Conservation (phyloP, 2,113 vertebrate genomes). For the Morone chrysops region DNA sequence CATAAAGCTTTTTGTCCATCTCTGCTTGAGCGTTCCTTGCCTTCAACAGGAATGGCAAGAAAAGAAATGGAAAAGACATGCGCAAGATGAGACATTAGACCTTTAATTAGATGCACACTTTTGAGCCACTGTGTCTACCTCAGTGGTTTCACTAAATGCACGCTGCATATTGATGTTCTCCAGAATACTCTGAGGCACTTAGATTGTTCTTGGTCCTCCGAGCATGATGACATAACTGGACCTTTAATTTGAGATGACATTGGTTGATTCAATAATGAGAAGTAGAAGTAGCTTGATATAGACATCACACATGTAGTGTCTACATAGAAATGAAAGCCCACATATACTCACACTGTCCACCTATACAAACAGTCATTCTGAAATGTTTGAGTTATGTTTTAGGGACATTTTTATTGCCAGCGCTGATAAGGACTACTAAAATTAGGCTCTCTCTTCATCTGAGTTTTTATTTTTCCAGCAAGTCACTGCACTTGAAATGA, state of each 20-base stretch:
- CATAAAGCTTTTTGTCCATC: constrained; percentile 74
- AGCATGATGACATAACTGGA: constrained; percentile 47
- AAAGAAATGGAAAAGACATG: constrained; percentile 56
- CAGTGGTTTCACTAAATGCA: constrained; percentile 60
- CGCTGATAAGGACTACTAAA: constrained; percentile 65
- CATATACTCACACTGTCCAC: not conserved
- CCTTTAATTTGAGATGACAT: constrained; percentile 48
- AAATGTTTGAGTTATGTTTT: constrained; percentile 32
- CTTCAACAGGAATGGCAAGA: constrained; percentile 48
- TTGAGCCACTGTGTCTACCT: constrained; percentile 52
- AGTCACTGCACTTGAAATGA: constrained; percentile 77
- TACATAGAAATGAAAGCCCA: not conserved
- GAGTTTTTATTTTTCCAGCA: constrained; percentile 73
- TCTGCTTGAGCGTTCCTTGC: constrained; percentile 58
- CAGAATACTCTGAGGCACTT: constrained; percentile 36
- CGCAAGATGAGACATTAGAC: constrained; percentile 71
- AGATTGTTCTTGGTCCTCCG: constrained; percentile 54
- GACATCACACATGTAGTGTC: constrained; percentile 2
- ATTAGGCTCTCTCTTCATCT: constrained; percentile 64
- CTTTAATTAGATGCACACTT: constrained; percentile 69
- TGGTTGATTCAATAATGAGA: constrained; percentile 52
- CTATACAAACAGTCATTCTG: constrained; percentile 5
- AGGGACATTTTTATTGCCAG: constrained; percentile 44
- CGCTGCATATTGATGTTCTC: constrained; percentile 47
- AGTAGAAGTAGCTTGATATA: not conserved